Percentiles rank a stretch among this genome's conserved stretches.
These are phyloP conservation scores for Piaya cayana DNA, from an alignment of 2,113 vertebrate species.

Conservation along the genomic window DNA sequence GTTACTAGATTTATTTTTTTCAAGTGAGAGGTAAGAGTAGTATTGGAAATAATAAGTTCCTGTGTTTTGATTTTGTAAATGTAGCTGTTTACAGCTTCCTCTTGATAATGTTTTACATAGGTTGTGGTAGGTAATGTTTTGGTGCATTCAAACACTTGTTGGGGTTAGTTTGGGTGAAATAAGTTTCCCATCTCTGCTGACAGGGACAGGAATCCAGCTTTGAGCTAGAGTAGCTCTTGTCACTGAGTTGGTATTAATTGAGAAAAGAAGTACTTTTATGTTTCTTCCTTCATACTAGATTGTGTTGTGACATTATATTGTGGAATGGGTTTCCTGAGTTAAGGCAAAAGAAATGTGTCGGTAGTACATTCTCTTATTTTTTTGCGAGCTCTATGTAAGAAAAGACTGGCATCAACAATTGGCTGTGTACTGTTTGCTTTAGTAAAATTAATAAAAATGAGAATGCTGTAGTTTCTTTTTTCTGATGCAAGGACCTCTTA, in stretches of 20 bases:
- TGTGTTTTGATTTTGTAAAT: background rate
- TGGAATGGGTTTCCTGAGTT: background rate
- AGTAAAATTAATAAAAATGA: background rate
- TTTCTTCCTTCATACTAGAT: background rate
- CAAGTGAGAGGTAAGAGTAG: background rate
- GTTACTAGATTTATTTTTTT: background rate
- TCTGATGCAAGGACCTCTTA: background rate
- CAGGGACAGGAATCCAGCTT: background rate
- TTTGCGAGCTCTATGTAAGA: background rate
- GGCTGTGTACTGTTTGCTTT: background rate
- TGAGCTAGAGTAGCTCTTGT: background rate
- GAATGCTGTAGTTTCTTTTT: background rate
- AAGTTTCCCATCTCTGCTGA: background rate
- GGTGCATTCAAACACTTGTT: background rate
- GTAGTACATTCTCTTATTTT: background rate
- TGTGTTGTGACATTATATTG: background rate
- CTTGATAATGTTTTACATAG: background rate
- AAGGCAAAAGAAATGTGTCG: background rate
- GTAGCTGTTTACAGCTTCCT: background rate
- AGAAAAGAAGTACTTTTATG: background rate
- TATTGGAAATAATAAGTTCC: background rate
- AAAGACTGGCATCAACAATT: background rate
- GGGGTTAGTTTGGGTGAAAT: background rate
- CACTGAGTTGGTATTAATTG: background rate
- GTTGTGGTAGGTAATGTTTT: background rate